Evolutionary conservation across 2,113 vertebrate genomes (phyloP).

Genomic region (Laterallus jamaicensis): DNA sequence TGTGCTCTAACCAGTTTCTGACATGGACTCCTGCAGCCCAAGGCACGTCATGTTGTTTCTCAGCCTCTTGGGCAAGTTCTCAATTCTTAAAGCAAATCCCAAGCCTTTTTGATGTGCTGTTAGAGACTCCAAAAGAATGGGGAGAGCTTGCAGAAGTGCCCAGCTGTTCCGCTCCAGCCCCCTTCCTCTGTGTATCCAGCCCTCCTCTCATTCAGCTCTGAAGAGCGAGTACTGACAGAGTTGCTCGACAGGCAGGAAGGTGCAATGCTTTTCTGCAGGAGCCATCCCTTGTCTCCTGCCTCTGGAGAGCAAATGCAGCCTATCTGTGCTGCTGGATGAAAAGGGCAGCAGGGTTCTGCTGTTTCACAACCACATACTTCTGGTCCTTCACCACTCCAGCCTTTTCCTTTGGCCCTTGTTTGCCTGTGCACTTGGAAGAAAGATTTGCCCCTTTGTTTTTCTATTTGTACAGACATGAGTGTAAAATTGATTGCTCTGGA

Average conservation of each 20-base stretch:
- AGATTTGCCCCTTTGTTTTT: background rate
- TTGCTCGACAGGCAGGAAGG: background rate
- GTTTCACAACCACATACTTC: background rate
- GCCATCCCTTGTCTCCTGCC: background rate
- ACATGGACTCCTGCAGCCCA: background rate
- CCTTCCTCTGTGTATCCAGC: background rate
- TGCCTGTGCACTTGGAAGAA: background rate
- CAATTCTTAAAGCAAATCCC: background rate
- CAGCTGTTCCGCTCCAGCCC: background rate
- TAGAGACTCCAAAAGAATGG: background rate
- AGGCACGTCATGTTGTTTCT: background rate
- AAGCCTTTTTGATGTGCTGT: background rate
- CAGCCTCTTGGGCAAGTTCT: background rate
- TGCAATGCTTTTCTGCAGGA: background rate
- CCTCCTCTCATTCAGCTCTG: background rate
- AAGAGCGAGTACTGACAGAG: accelerated
- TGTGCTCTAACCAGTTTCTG: conserved; percentile 50
- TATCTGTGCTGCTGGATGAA: background rate
- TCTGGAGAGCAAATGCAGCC: accelerated
- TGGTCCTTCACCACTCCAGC: background rate
- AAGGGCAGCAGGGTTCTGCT: background rate
- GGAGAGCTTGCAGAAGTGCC: background rate
- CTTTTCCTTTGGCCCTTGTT: background rate
- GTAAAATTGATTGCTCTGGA: background rate
- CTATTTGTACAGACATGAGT: background rate